phyloP scores from a whole-genome alignment of 2,888 invertebrate species.

The Pseudococcus longispinus region DNA sequence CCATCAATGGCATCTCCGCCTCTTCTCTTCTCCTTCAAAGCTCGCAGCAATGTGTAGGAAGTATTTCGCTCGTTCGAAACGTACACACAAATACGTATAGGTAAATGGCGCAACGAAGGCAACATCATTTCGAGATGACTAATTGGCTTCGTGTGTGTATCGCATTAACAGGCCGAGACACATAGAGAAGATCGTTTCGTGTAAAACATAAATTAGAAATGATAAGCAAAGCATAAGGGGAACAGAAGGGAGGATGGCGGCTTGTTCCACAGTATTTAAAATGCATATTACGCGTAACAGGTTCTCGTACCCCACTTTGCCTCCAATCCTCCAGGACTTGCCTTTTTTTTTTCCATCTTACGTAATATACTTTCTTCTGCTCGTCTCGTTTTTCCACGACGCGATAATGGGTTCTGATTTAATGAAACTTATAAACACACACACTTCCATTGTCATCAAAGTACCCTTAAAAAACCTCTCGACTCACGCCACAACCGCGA shows the following conservation, averaged over 20 bases:
- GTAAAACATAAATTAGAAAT: slow-evolving; percentile 25
- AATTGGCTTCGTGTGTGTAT: slow-evolving; percentile 1
- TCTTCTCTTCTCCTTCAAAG: neutral
- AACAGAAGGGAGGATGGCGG: neutral
- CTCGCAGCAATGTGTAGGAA: neutral
- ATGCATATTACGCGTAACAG: slow-evolving; percentile 41
- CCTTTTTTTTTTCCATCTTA: neutral
- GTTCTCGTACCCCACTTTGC: neutral
- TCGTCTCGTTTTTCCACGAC: neutral
- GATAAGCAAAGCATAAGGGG: neutral
- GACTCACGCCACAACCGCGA: neutral
- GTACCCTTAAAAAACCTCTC: neutral
- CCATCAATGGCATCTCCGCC: neutral
- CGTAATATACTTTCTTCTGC: neutral
- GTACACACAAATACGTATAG: neutral
- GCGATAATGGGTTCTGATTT: slow-evolving; percentile 35
- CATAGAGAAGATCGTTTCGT: neutral
- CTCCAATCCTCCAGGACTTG: neutral
- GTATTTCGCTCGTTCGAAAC: neutral
- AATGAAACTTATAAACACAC: slow-evolving; percentile 22
- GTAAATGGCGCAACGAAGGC: neutral
- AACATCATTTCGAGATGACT: neutral
- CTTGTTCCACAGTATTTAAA: neutral
- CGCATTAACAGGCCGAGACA: neutral
- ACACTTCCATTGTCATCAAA: neutral